Conservation (phyloP, 2,113 vertebrate genomes). For the Brachypodius melanocephalos region DNA sequence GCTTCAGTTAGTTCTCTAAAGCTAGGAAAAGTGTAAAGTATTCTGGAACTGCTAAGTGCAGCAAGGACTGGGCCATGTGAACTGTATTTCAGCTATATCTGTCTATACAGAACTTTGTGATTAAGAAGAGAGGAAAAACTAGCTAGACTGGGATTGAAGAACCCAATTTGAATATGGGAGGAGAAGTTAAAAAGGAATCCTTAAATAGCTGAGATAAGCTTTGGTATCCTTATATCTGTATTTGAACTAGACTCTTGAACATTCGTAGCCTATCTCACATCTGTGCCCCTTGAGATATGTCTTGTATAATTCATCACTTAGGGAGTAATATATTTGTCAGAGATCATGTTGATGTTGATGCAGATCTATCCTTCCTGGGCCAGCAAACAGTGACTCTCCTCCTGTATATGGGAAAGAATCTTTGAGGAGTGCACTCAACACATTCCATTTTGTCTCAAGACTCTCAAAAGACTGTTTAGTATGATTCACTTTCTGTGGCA, state of each 20-base stretch:
- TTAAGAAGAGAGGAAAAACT: conserved; percentile 41
- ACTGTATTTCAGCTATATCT: not conserved
- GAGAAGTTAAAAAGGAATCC: conserved; percentile 45
- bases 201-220: conserved; percentile 54
- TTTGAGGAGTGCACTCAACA: not conserved
- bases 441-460: not conserved
- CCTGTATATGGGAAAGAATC: not conserved
- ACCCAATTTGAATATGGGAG: conserved; percentile 26
- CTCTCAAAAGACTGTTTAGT: not conserved
- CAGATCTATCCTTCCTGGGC: not conserved
- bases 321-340: not conserved
- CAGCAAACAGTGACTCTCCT: not conserved
- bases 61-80: not conserved
- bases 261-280: conserved; percentile 32
- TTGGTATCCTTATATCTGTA: conserved; percentile 21
- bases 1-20: not conserved
- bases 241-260: conserved; percentile 32
- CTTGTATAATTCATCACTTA: not conserved
- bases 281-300: conserved; percentile 18
- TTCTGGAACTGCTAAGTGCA: not conserved
- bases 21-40: not conserved
- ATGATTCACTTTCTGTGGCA: not conserved
- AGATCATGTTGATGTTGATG: not conserved
- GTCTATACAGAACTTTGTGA: not conserved
- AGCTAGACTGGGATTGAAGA: conserved; percentile 24